Evolutionary conservation across 2,888 invertebrate species (phyloP).

Genomic region (Cecidostiba fungosa): DNA sequence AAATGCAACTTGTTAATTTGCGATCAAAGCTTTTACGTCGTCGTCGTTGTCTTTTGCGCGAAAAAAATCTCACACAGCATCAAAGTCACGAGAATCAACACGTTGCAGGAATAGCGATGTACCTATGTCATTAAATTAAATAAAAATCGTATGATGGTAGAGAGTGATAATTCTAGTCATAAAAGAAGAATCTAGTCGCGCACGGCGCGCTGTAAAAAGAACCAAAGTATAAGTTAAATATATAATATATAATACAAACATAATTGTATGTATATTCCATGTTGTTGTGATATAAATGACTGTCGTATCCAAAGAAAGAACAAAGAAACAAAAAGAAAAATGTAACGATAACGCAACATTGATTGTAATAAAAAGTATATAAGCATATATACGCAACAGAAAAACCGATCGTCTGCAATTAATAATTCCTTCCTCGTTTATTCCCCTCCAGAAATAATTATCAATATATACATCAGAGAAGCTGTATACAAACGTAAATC

Average conservation of each 20-base stretch:
- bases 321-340: slow-evolving; percentile 50
- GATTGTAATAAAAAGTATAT: slow-evolving; percentile 75
- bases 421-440: not conserved
- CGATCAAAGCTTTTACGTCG: too few species aligned
- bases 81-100: not conserved
- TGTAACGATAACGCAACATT: slow-evolving; percentile 72
- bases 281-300: slow-evolving; percentile 77
- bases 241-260: not conserved
- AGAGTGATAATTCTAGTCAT: slow-evolving; percentile 57
- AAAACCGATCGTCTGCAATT: not conserved
- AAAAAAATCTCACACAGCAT: too few species aligned
- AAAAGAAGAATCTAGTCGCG: slow-evolving; percentile 27
- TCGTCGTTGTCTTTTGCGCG: too few species aligned
- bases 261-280: slow-evolving; percentile 73
- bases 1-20: too few species aligned
- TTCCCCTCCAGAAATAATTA: not conserved
- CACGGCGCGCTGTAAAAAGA: slow-evolving; percentile 54
- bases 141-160: slow-evolving; percentile 31
- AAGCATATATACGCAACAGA: slow-evolving; percentile 64
- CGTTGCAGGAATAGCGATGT: not conserved
- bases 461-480: not conserved
- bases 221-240: slow-evolving; percentile 19
- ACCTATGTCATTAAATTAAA: not conserved
- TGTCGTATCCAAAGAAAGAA: slow-evolving; percentile 68
- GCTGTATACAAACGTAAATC: not conserved